Base-by-base conservation (phyloP, 1,140 invertebrate species). In the Drosophila pseudoobscura region DNA sequence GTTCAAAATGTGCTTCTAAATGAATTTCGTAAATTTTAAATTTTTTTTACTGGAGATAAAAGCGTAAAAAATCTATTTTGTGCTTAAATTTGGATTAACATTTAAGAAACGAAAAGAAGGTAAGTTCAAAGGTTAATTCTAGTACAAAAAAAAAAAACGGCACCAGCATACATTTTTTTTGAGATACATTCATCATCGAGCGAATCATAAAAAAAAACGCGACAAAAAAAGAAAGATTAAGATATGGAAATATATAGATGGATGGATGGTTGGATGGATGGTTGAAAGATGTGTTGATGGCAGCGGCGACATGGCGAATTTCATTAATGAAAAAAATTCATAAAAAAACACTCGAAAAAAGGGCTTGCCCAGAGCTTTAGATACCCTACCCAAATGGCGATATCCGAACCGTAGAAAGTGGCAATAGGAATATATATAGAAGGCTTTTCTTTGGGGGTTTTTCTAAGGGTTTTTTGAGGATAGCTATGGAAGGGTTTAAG, bases 311-410 rank as follows among this genome's bases (percentile, higher is more conserved):
- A 83, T 82, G 79, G 79, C 83, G 75, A 82, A 82, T 83, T 82
- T 82, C 79, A 82, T 82, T 78, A 82, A 82, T 75, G 64, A 64
- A 62, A 51, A 83, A 64, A 75, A 83, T 78, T 66, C 68, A 61
- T 73, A 59, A 54, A 63, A 70, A 35, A 55, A n/a, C 24, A 51
- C 7, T 4, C 1, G 7, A 43, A 3, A 20, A 8, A 35, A 11
- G 39, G 8, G 8, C 3, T 35, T 9, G 31, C 9, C 31, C 8
- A 35, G 20, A 39, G 11, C 35, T 11, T 39, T 4, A 13, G 35
- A 39, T 39, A 39, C 35, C 11, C 35, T 24, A 24, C 24, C 24
- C 24, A 24, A 24, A 5, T 24, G 24, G 24, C 4, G 24, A 24
- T 24, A 0, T 24, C 24, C 4, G 20, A 20, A 20, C 20, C 20